Evolutionary conservation across 2,797 vertebrate genomes (phyloP).

Genomic region (Oreochromis mossambicus): DNA sequence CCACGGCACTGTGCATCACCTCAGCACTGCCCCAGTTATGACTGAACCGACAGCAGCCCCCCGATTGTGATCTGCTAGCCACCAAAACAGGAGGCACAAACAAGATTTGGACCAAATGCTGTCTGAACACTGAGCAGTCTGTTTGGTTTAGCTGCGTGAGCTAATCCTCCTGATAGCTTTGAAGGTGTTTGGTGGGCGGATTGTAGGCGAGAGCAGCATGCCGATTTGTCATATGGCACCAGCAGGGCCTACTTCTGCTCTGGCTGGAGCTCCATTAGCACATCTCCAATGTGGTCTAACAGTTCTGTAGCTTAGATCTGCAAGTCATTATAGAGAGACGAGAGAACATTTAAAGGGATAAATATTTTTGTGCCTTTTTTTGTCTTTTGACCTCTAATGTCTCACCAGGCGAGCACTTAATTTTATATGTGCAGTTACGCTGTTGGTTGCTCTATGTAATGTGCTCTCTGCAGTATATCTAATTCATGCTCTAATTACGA

Average conservation of each 20-base stretch:
- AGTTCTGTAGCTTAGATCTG: slow-evolving; percentile 47
- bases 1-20: slow-evolving; percentile 12
- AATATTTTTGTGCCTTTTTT: slow-evolving; percentile 17
- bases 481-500: slow-evolving; percentile 66
- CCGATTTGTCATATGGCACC: slow-evolving; percentile 76
- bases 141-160: slow-evolving; percentile 71
- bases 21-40: slow-evolving; percentile 48
- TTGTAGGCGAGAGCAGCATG: slow-evolving; percentile 75
- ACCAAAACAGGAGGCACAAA: slow-evolving; percentile 61
- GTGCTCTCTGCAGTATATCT: slow-evolving; percentile 38
- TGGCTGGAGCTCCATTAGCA: slow-evolving; percentile 67
- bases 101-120: slow-evolving; percentile 61
- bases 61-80: slow-evolving; percentile 51
- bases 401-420: slow-evolving; percentile 31
- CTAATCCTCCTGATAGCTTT: slow-evolving; percentile 75
- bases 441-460: slow-evolving; percentile 35
- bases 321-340: slow-evolving; percentile 40
- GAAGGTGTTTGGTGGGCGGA: slow-evolving; percentile 75
- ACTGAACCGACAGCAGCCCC: slow-evolving; percentile 31
- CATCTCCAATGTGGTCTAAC: slow-evolving; percentile 68
- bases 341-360: slow-evolving; percentile 12
- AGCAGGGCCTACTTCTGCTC: slow-evolving; percentile 70
- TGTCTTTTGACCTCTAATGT: slow-evolving; percentile 24
- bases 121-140: slow-evolving; percentile 70
- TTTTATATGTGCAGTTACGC: slow-evolving; percentile 21